Base-by-base conservation (phyloP, 2,888 invertebrate species). In the Volucella inanis region DNA sequence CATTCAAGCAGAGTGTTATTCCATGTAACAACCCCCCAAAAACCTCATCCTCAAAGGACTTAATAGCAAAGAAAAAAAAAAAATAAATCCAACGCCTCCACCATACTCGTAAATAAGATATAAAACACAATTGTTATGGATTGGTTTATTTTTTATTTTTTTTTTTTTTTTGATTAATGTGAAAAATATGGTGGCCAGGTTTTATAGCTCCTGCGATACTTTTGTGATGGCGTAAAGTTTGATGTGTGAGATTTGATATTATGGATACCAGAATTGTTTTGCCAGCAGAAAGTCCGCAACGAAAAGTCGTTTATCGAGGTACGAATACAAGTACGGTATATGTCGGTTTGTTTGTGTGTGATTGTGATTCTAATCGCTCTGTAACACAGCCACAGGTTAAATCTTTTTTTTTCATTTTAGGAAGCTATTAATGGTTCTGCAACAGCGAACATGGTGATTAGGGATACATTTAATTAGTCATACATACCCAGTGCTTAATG, bases 41-140 rank as follows among this genome's bases (percentile, higher is more conserved):
- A 11, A 49, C 6, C n/a, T 15, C 12, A 49, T 14, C 14, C 6
- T 8, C 49, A 14, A 8, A 9, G 49, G 11, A 14, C 49, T n/a
- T 49, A 6, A 49, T 49, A 49, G 6, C 1, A 3, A 31, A 31
- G 31, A 6, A 31, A 31, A 31, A 31, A 31, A 31, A 22, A 22
- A 3, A 22, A 49, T 1, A 49, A 49, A 3, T n/a, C 2, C 49
- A 14, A 14, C n/a, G 49, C 49, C 14, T 8, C 4, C 43, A 49
- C 8, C 49, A n/a, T 49, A n/a, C n/a, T n/a, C n/a, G n/a, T n/a
- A 49, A 49, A 49, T 49, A 49, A 49, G 49, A 49, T 14, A 14
- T 49, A 14, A 49, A 49, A n/a, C 14, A 14, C 12, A 14, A 14
- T 49, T 49, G 8, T 49, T 49, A 49, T 14, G 14, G 49, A 49